A percentile compares a stretch with the other conserved stretches of the same genome.
Evolutionary conservation across 1,140 invertebrate genomes (phyloP).

Genomic region (Lordiphosa collinella): DNA sequence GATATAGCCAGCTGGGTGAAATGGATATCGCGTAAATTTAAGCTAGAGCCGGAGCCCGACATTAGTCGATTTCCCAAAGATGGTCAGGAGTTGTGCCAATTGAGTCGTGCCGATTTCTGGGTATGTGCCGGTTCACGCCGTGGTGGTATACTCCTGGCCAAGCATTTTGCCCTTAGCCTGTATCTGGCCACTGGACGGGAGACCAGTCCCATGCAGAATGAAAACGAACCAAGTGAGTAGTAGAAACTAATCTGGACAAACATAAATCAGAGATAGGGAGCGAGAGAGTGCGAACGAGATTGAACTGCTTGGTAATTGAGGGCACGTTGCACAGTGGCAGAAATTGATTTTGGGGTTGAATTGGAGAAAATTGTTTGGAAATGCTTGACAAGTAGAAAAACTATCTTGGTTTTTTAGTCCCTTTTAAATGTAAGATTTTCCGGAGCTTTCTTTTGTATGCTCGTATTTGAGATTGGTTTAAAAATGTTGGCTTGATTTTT

Average conservation of each 20-base stretch:
- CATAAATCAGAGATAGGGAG: slow-evolving; percentile 58
- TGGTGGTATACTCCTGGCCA: slow-evolving; percentile 80
- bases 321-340: slow-evolving; percentile 38
- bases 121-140: slow-evolving; percentile 77
- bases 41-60: slow-evolving; percentile 81
- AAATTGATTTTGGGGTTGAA: too few relatives aligned
- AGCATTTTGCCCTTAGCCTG: slow-evolving; percentile 80
- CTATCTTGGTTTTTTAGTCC: too few relatives aligned
- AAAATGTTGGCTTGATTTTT: too few relatives aligned
- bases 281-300: slow-evolving; percentile 19
- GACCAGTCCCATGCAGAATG: slow-evolving; percentile 80
- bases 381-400: too few relatives aligned
- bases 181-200: slow-evolving; percentile 80
- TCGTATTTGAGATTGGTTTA: too few relatives aligned
- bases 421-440: too few relatives aligned
- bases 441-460: too few relatives aligned
- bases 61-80: slow-evolving; percentile 81
- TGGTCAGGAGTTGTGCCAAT: slow-evolving; percentile 82
- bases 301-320: slow-evolving; percentile 67
- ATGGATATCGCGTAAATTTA: slow-evolving; percentile 84
- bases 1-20: slow-evolving; percentile 85
- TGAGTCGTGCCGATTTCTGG: slow-evolving; percentile 81
- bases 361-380: too few relatives aligned
- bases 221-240: slow-evolving; percentile 77
- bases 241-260: slow-evolving; percentile 37